phyloP scores from a whole-genome alignment of 1,140 invertebrate genomes.

The Chionoecetes opilio region DNA sequence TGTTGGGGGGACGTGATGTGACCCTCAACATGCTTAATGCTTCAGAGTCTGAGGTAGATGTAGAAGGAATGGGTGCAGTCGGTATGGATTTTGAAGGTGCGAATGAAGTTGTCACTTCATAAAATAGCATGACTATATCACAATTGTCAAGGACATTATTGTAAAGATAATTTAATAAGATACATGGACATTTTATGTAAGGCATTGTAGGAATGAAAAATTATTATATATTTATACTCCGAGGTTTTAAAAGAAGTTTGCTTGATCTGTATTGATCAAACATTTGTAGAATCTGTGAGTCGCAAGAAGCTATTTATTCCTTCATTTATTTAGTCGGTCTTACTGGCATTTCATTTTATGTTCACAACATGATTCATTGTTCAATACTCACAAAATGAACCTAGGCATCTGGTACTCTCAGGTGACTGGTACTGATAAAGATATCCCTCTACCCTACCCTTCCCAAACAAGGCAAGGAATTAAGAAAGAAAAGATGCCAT shows the following conservation, averaged over 20 bases:
- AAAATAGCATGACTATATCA: neutral
- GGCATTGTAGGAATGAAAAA: too few species aligned
- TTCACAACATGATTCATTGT: too few species aligned
- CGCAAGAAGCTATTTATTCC: too few species aligned
- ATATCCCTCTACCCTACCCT: too few species aligned
- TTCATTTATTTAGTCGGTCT: too few species aligned
- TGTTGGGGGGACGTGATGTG: constrained; percentile 86
- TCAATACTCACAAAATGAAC: too few species aligned
- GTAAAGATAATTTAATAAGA: neutral
- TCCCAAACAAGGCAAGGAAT: too few species aligned
- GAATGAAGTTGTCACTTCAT: constrained; percentile 90
- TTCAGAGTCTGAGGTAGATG: constrained; percentile 93
- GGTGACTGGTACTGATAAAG: too few species aligned
- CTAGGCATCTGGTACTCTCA: too few species aligned
- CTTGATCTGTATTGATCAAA: neutral
- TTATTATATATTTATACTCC: neutral
- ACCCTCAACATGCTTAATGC: constrained; percentile 96
- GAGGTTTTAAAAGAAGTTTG: neutral
- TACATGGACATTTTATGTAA: neutral
- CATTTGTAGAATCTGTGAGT: neutral
- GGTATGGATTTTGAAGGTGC: constrained; percentile 92
- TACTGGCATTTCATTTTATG: too few species aligned
- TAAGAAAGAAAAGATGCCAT: too few species aligned
- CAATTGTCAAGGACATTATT: neutral
- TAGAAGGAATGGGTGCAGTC: constrained; percentile 89